These are phyloP conservation scores for Alsophila aescularia DNA, from an alignment of 2,888 invertebrate species.

Conservation along the genomic window DNA sequence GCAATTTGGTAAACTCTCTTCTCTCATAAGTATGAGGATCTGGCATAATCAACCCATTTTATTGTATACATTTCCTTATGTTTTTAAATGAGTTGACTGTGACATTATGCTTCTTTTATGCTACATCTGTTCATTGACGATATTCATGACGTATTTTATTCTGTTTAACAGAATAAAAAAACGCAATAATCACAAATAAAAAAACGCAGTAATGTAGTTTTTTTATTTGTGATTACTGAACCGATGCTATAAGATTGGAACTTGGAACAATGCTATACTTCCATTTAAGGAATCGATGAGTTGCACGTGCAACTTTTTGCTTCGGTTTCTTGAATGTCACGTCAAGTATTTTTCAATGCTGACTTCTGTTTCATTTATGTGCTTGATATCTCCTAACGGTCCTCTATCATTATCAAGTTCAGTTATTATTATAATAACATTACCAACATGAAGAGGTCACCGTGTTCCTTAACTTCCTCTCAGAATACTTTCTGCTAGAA, in stretches of 20 bases:
- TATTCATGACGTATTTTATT: conserved; percentile 17
- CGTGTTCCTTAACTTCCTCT: too few relatives aligned
- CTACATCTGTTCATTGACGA: conserved; percentile 21
- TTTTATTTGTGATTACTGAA: conserved; percentile 20
- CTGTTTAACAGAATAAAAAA: too few relatives aligned
- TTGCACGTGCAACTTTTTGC: conserved; percentile 9
- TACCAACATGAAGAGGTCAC: not conserved
- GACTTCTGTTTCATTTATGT: not conserved
- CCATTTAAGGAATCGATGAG: conserved; percentile 15
- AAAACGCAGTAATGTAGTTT: not conserved
- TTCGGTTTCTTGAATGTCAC: conserved; percentile 7
- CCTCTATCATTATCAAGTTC: not conserved
- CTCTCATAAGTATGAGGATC: too few relatives aligned
- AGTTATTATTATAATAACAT: not conserved
- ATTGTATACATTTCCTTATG: too few relatives aligned
- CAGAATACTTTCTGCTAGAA: too few relatives aligned
- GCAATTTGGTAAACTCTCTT: too few relatives aligned
- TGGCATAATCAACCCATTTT: too few relatives aligned
- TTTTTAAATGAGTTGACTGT: too few relatives aligned
- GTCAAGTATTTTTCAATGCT: not conserved
- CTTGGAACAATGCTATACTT: conserved; percentile 9
- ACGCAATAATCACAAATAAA: too few relatives aligned
- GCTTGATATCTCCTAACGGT: not conserved
- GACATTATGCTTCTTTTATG: conserved; percentile 4
- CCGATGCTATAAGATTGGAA: conserved; percentile 9